Percentiles rank a stretch among this genome's conserved stretches.
phyloP scores from a whole-genome alignment of 2,797 vertebrate genomes.

The Sebastes vulpes region DNA sequence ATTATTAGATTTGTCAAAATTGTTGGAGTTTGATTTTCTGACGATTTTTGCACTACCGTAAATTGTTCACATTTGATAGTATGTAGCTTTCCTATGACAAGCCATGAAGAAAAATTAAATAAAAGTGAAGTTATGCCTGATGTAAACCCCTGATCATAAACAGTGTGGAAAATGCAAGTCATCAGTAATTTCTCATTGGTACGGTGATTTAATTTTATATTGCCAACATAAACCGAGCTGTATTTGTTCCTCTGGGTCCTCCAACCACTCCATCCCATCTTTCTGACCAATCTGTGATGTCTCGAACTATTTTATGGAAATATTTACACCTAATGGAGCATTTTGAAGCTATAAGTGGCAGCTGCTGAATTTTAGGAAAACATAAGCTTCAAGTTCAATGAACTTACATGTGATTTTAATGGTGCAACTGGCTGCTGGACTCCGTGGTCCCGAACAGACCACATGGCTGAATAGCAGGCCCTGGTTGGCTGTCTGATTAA shows the following conservation, averaged over 20 bases:
- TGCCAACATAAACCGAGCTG: neutral
- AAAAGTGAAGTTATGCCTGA: neutral
- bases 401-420: neutral
- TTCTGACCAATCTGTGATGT: neutral
- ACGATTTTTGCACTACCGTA: neutral
- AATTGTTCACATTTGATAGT: neutral
- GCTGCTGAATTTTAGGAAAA: neutral
- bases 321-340: neutral
- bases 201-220: neutral
- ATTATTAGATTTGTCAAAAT: neutral
- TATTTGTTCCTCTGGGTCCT: neutral
- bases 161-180: neutral
- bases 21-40: neutral
- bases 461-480: constrained; percentile 26
- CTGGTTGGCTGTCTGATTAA: constrained; percentile 78
- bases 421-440: neutral
- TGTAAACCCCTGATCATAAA: neutral
- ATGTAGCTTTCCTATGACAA: neutral
- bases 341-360: neutral
- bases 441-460: neutral
- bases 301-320: neutral
- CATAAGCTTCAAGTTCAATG: neutral
- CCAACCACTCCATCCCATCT: neutral
- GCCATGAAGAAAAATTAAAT: neutral
- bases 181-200: neutral